Base-by-base conservation (phyloP, 2,797 vertebrate genomes). In the Sciaenops ocellatus region DNA sequence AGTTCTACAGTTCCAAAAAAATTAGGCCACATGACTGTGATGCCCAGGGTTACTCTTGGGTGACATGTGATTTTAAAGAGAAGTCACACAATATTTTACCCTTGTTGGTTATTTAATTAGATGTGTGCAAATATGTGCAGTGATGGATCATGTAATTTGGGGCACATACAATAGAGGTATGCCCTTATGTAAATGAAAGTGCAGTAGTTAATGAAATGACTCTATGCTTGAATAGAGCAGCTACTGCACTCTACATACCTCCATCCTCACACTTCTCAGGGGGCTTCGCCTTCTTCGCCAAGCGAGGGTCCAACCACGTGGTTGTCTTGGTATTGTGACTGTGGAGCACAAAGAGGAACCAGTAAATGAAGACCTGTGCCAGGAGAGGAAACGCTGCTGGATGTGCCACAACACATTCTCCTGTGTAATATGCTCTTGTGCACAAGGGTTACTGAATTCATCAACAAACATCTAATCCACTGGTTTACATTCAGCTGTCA, bases 251-350 rank as follows among this genome's bases (percentile, higher is more conserved):
- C 38, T 4, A 77, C 86, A 44, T 90, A 99, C 98, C 98, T 95
- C 97, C 98, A 76, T 99, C 97, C 86, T 98, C 97, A 83, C 98
- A 99, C 83, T 99, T 99, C 94, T 99, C 98, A 0, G 98, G 97
- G 76, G 98, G 97, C 94, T 99, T 99, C 42, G 98, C 97, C 95
- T 98, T 99, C 94, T 98, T 98, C 44, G 98, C 98, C 87, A 99
- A 94, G 60, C 98, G 97, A 16, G 98, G 98, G 91, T 99, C 98
- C 89, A 99, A 90, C 98, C 98, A 99, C 0, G 98, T 99, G 48
- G 98, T 99, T 9, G 97, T 99, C 95, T 99, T 99, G 75, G 97
- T 97, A 87, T 99, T 99, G 84, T 99, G 98, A 90, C 98, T 99
- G 90, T 3, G 65, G 82, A 93, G 85, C 52, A 94, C 85, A 95